Evolutionary conservation across 2,888 invertebrate species (phyloP).

Genomic region (Eristalinus aeneus): DNA sequence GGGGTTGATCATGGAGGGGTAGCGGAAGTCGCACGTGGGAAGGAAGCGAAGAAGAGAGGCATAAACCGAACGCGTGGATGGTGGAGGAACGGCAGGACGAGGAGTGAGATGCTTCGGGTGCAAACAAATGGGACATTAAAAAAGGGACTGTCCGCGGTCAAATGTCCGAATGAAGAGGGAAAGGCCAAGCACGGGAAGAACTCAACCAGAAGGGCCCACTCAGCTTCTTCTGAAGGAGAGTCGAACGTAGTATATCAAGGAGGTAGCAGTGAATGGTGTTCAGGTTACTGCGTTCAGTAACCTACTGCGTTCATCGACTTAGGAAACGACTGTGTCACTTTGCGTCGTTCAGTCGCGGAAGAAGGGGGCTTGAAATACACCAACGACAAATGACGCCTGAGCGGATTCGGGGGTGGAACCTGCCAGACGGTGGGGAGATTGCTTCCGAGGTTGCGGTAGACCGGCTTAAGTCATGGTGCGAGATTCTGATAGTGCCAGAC

Average conservation of each 20-base stretch:
- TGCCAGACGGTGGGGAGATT: not conserved
- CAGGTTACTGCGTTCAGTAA: no score
- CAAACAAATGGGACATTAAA: constrained; percentile 1
- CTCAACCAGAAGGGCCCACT: not conserved
- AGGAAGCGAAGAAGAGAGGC: not conserved
- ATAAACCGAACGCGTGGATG: not conserved
- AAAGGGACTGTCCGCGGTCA: not conserved
- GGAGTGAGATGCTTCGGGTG: constrained; percentile 2
- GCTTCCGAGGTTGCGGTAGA: not conserved
- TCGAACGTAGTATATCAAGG: not conserved
- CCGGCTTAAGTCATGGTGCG: constrained; percentile 8
- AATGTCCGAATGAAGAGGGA: not conserved
- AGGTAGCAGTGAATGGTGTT: not conserved
- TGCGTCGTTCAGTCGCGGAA: no score
- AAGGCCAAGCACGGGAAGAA: not conserved
- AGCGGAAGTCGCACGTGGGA: no score
- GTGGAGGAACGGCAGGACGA: not conserved
- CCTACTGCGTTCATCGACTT: not conserved
- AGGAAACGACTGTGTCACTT: no score
- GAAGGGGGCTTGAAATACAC: no score
- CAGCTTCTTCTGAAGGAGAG: constrained; percentile 2
- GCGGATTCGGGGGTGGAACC: no score
- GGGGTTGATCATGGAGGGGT: no score
- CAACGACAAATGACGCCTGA: no score
- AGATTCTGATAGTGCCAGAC: constrained; percentile 8